phyloP scores from a whole-genome alignment of 2,888 invertebrate genomes.

The Sthenelais limicola region DNA sequence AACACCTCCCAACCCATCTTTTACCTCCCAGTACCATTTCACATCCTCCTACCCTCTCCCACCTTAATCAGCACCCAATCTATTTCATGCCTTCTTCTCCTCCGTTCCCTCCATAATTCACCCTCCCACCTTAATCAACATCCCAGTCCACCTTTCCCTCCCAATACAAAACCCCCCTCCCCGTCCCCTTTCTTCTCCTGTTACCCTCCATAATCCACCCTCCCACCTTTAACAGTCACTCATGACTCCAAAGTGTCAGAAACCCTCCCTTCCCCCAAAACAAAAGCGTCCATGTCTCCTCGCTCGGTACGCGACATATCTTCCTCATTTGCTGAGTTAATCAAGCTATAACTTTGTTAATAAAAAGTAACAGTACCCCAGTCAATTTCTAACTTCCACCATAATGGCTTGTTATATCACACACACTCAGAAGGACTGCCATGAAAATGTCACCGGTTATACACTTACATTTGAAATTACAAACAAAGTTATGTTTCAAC shows the following conservation, averaged over 20 bases:
- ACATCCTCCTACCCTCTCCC: neutral
- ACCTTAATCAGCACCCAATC: too few species aligned
- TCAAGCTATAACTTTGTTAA: too few species aligned
- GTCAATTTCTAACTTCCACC: too few species aligned
- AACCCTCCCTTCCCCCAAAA: neutral
- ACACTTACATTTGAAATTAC: too few species aligned
- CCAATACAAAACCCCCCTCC: neutral
- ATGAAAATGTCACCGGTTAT: too few species aligned
- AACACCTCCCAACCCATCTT: neutral
- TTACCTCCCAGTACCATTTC: neutral
- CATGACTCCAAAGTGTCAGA: neutral
- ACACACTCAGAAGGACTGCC: too few species aligned
- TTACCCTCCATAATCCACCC: neutral
- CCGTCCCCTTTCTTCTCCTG: neutral
- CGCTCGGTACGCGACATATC: neutral
- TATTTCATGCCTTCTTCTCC: neutral
- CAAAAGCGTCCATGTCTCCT: neutral
- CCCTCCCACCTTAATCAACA: neutral
- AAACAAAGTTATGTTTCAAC: too few species aligned
- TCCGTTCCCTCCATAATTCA: neutral
- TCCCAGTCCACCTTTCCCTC: neutral
- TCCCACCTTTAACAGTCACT: constrained; percentile 3
- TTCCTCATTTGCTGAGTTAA: too few species aligned
- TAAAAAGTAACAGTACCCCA: too few species aligned
- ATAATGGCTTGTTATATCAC: too few species aligned